A percentile compares a stretch with the other conserved stretches of the same genome.
phyloP scores from a whole-genome alignment of 2,888 invertebrate genomes.

The Leptinotarsa juncta region DNA sequence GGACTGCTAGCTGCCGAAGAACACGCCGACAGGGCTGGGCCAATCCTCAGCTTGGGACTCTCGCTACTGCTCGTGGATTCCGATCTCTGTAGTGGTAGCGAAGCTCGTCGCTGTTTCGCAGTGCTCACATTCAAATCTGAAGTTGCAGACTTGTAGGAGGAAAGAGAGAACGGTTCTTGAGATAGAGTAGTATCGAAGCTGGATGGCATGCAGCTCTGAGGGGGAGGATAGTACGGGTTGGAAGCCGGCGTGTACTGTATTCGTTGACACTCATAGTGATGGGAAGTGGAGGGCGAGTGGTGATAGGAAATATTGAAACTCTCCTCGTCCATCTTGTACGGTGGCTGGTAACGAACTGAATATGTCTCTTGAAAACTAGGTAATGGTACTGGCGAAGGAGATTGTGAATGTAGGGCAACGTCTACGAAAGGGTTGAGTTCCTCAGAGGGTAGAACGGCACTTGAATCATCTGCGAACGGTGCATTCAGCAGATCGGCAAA shows the following conservation, averaged over 20 bases:
- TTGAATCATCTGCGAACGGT: constrained; percentile 79
- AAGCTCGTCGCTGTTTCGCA: constrained; percentile 78
- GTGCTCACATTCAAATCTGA: constrained; percentile 77
- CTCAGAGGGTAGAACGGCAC: constrained; percentile 73
- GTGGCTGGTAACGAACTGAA: constrained; percentile 77
- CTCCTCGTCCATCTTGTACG: constrained; percentile 87
- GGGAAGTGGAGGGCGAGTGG: constrained; percentile 69
- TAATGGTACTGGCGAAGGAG: constrained; percentile 69
- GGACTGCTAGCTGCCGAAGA: constrained; percentile 78
- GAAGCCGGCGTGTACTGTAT: constrained; percentile 66
- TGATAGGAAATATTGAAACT: constrained; percentile 77
- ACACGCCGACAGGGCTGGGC: constrained; percentile 72
- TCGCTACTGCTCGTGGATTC: constrained; percentile 84
- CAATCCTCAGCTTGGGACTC: constrained; percentile 75
- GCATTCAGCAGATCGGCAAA: constrained; percentile 82
- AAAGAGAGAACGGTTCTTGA: constrained; percentile 69
- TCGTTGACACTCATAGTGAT: constrained; percentile 73
- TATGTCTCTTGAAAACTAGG: constrained; percentile 93
- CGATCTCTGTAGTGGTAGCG: constrained; percentile 82
- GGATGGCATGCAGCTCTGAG: constrained; percentile 69
- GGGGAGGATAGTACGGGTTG: constrained; percentile 72
- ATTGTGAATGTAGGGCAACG: constrained; percentile 67
- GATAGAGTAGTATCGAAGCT: constrained; percentile 66
- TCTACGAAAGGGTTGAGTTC: constrained; percentile 82
- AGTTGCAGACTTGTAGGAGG: constrained; percentile 67